A percentile compares a stretch with the other conserved stretches of the same genome.
phyloP scores from a whole-genome alignment of 1,140 invertebrate species.

The Matsumurasca onukii region DNA sequence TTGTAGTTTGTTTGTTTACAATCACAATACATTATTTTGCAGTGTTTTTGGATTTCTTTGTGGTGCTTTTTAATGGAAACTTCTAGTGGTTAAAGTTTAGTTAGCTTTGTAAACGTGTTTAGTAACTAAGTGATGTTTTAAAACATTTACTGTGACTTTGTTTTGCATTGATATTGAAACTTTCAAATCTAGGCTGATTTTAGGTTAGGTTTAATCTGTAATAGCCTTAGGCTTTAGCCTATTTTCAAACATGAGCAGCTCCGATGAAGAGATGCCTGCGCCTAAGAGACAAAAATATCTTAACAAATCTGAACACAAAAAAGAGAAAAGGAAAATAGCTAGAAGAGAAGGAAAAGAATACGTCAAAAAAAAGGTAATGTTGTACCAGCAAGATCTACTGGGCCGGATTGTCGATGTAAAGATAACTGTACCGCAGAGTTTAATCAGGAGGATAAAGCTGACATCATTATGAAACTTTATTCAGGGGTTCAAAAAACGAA shows the following conservation, averaged over 20 bases:
- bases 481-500: conserved; percentile 1
- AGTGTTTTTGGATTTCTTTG: not conserved
- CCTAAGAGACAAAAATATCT: not conserved
- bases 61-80: not conserved
- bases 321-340: conserved; percentile 13
- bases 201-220: not conserved
- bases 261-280: not conserved
- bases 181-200: not conserved
- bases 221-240: not conserved
- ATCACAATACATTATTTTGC: not conserved
- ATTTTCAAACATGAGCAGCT: not conserved
- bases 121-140: no score
- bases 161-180: no score
- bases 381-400: not conserved
- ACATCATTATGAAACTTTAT: conserved; percentile 8
- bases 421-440: conserved; percentile 3
- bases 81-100: not conserved
- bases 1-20: not conserved
- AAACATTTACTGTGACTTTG: no score
- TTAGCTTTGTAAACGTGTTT: not conserved
- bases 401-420: conserved; percentile 1
- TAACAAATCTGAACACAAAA: not conserved
- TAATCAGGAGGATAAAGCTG: conserved; percentile 1
- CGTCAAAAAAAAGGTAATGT: not conserved
- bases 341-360: conserved; percentile 9